Evolutionary conservation across 2,113 vertebrate genomes (phyloP), one percentile per base, ranked within the genome.

Genomic region (Sigmodon hispidus): DNA sequence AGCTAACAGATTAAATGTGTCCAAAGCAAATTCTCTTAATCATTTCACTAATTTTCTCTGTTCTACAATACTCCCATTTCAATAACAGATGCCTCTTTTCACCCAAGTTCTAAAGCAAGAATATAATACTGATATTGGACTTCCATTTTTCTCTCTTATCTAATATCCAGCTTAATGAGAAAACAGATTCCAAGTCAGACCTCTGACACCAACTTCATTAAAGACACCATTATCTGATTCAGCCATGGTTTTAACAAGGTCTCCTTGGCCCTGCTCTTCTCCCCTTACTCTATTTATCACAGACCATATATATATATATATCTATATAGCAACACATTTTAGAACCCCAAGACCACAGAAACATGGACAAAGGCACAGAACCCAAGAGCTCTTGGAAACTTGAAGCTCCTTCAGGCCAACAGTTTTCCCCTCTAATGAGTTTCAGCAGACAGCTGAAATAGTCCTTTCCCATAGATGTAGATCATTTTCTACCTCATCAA

Each of bases 111-210:
- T 94, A 19, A 95, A 91, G 55, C 50, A 90, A 70, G 43, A 92
- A 89, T 52, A 65, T 80, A 89, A 67, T n/a, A 94, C 1, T 69
- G 40, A 87, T 79, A 55, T 24, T 94, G 29, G 40, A 92, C 40
- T 80, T 69, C 43, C 73, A 10, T 65, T 87, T 94, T 87, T 59
- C 21, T 86, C 29, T 96, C 48, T 90, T 76, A 63, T 4, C 9
- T 70, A 92, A 73, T 29, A 89, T 40, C 10, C 3, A 79, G 16
- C 13, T 40, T 61, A 93, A 67, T 73, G 16, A 89, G 57, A 93
- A 90, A 79, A 83, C 52, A 93, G 15, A 94, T 84, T 93, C 24
- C 7, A 73, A 79, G 59, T 79, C 73, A 94, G 59, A 93, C 36
- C 45, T 72, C 55, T 88, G 34, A 16, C 75, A 65, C 34, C 61